Evolutionary conservation across 2,113 vertebrate species (phyloP).

Genomic region (Lophochroa leadbeateri): DNA sequence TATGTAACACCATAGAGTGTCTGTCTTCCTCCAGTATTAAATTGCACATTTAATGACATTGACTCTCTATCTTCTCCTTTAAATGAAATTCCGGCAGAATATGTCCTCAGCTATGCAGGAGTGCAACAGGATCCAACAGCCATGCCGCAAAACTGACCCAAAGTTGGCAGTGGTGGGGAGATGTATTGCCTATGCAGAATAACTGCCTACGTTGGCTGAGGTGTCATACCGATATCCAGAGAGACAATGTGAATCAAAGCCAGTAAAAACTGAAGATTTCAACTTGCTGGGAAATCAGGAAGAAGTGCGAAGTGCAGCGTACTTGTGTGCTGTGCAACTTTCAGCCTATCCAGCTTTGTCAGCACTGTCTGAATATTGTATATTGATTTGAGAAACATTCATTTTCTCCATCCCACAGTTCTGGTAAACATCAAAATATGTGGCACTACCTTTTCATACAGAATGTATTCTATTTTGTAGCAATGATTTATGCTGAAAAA

Average conservation of each 20-base stretch:
- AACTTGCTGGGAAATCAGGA: not conserved
- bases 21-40: not conserved
- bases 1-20: not conserved
- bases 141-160: rapidly evolving
- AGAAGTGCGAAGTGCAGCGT: not conserved
- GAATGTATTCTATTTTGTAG: not conserved
- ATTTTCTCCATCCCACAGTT: not conserved
- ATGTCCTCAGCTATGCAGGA: not conserved
- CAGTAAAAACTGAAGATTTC: not conserved
- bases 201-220: rapidly evolving
- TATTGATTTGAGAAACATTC: not conserved
- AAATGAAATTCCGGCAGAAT: not conserved
- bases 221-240: not conserved
- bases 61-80: not conserved
- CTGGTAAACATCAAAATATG: not conserved
- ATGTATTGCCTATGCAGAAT: not conserved
- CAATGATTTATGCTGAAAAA: not conserved
- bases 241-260: not conserved
- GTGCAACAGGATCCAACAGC: not conserved
- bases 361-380: not conserved
- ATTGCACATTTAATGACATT: rapidly evolving
- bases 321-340: not conserved
- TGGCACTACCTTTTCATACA: not conserved
- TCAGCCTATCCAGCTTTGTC: not conserved
- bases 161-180: not conserved